Percentiles rank a stretch among this genome's conserved stretches.
Evolutionary conservation across 2,888 invertebrate genomes (phyloP).

Genomic region (Carpatolechia fugitivella): DNA sequence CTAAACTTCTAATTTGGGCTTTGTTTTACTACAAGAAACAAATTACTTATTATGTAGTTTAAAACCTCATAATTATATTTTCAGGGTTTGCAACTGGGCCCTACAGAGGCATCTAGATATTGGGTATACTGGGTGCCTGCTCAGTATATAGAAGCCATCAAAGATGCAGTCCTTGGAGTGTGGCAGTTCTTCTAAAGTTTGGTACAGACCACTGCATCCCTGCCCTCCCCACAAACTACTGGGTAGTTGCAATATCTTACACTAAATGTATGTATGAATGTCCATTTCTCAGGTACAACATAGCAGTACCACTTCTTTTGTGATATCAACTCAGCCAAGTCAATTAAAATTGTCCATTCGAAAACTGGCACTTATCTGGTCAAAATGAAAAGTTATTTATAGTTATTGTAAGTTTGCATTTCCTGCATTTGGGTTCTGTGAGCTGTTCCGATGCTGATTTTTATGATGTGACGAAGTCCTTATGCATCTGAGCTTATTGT

Average conservation of each 20-base stretch:
- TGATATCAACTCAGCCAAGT: constrained; percentile 73
- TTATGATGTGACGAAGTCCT: constrained; percentile 26
- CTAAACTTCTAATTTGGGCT: no score
- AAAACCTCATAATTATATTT: neutral
- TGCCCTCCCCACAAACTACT: constrained; percentile 53
- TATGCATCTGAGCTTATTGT: constrained; percentile 56
- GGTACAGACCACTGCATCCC: constrained; percentile 22
- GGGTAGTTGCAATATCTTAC: constrained; percentile 70
- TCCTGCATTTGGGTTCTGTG: constrained; percentile 59
- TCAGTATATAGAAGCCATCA: constrained; percentile 93
- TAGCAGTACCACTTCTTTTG: constrained; percentile 63
- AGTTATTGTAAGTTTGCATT: constrained; percentile 69
- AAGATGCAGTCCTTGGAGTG: constrained; percentile 92
- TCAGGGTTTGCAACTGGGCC: constrained; percentile 92
- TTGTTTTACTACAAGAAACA: no score
- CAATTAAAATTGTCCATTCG: constrained; percentile 75
- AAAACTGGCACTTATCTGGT: constrained; percentile 70
- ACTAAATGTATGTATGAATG: constrained; percentile 44
- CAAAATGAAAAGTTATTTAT: constrained; percentile 69
- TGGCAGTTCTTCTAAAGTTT: constrained; percentile 86
- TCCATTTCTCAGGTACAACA: constrained; percentile 54
- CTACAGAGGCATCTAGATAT: constrained; percentile 94
- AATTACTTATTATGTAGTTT: neutral
- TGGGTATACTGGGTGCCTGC: constrained; percentile 98
- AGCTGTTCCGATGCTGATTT: constrained; percentile 48